Percentiles rank a stretch among this genome's conserved stretches.
phyloP scores from a whole-genome alignment of 2,888 invertebrate species.

The Lasioglossum oenotherae region DNA sequence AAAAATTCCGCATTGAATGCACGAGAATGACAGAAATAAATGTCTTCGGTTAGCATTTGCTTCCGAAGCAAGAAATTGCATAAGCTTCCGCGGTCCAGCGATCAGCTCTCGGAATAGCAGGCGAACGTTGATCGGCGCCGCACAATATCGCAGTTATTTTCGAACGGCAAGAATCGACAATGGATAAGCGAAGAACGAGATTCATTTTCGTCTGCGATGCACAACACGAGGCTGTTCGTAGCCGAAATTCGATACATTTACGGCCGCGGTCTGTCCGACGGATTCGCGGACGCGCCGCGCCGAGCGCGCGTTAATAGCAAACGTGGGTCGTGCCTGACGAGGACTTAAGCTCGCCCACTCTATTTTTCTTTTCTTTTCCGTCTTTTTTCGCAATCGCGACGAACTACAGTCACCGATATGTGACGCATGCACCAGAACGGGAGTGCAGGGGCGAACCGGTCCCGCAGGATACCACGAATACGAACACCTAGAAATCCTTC shows the following conservation, averaged over 20 bases:
- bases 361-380: conserved; percentile 36
- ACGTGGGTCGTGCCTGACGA: conserved; percentile 72
- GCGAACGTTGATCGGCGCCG: not conserved
- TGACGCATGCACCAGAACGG: conserved; percentile 63
- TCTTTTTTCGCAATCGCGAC: conserved; percentile 60
- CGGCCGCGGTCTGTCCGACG: conserved; percentile 15
- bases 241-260: conserved; percentile 41
- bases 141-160: not conserved
- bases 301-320: conserved; percentile 41
- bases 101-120: not conserved
- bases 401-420: conserved; percentile 63
- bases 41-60: not conserved
- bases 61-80: too few species aligned
- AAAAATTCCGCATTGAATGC: not conserved
- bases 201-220: not conserved
- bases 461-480: conserved; percentile 60
- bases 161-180: not conserved
- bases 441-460: conserved; percentile 74
- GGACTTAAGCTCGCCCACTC: conserved; percentile 70
- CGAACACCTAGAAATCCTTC: conserved; percentile 35
- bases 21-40: not conserved
- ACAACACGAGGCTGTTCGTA: not conserved
- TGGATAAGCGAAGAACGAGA: not conserved
- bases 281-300: conserved; percentile 32
- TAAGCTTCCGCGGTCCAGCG: not conserved